Evolutionary conservation across 2,888 invertebrate genomes (phyloP), one percentile per base, ranked within the genome.

Genomic region (Drosophila ustulata): DNA sequence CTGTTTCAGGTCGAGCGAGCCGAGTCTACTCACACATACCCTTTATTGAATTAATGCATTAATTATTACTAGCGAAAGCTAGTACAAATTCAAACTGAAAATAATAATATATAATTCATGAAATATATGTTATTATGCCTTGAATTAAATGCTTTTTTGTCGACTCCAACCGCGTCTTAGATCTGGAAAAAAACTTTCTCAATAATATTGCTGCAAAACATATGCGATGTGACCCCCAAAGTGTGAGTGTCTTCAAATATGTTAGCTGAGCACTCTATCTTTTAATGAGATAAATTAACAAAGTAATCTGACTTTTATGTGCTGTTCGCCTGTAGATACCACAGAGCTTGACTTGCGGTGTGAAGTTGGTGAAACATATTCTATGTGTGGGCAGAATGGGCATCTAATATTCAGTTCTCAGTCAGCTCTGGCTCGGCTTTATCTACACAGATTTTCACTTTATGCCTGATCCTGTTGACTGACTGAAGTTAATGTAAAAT

Each of bases 361-460:
- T 39, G 26, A 57, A 47, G 46, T 47, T 47, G 47, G 28, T 57
- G 28, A 59, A 68, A 57, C 56, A 65, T 46, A 65, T 66, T 67
- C 34, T 37, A 11, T 47, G 39, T 30, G 18, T 25, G n/a, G 13
- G 9, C 3, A 11, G 4, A 9, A 13, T 18, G 18, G 18, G 6
- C 28, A 26, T 37, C 9, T 49, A 23, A 41, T 43, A 34, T 50
- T 41, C 39, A 41, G 1, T 32, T 51, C 9, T 26, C 39, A 53
- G 11, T 37, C 9, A 18, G 47, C 43, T 25, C 64, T 67, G 75
- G 71, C 64, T 68, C 9, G n/a, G 47, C 43, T 25, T 68, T 67
- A 75, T 75, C 64, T 68, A 68, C 75, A 75, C 61, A 62, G 71
- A 75, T 68, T 68, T 75, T 72, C 75, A 72, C 75, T 75, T 75